These are phyloP conservation scores for Cepphus grylle DNA, from an alignment of 2,113 vertebrate species.

Conservation along the genomic window DNA sequence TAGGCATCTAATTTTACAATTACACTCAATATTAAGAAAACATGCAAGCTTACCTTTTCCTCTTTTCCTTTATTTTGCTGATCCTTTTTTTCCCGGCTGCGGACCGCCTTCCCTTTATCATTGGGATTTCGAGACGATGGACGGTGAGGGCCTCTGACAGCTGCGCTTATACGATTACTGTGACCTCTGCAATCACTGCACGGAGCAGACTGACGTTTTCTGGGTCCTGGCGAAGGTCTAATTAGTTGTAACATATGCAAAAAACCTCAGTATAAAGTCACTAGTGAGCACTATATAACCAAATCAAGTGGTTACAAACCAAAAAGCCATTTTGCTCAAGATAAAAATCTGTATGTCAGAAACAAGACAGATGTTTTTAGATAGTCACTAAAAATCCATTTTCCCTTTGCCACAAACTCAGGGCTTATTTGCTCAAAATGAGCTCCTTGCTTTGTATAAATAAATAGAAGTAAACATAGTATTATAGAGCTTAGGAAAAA, in stretches of 20 bases:
- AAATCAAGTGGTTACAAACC: not conserved
- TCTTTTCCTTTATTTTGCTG: slow-evolving; percentile 83
- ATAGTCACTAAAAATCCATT: not conserved
- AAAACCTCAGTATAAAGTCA: slow-evolving; percentile 41
- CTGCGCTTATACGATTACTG: slow-evolving; percentile 79
- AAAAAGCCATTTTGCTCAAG: not conserved
- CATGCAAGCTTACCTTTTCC: slow-evolving; percentile 82
- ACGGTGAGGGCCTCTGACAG: slow-evolving; percentile 78
- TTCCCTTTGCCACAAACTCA: not conserved
- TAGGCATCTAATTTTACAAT: not conserved
- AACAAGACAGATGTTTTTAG: not conserved
- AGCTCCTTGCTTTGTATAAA: not conserved
- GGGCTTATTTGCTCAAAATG: not conserved
- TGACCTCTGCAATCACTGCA: slow-evolving; percentile 84
- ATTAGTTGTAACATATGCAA: slow-evolving; percentile 39
- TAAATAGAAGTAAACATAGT: not conserved
- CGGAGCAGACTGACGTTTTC: slow-evolving; percentile 79
- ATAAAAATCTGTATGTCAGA: not conserved
- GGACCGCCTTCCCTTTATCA: slow-evolving; percentile 80
- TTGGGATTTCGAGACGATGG: slow-evolving; percentile 78
- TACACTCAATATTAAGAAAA: not conserved
- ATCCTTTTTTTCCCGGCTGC: slow-evolving; percentile 88
- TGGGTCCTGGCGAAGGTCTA: slow-evolving; percentile 83
- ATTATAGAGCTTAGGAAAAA: not conserved
- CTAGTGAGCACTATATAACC: not conserved